Evolutionary conservation across 2,797 vertebrate genomes (phyloP), one percentile per base, ranked within the genome.

Genomic region (Urophycis tenuis): DNA sequence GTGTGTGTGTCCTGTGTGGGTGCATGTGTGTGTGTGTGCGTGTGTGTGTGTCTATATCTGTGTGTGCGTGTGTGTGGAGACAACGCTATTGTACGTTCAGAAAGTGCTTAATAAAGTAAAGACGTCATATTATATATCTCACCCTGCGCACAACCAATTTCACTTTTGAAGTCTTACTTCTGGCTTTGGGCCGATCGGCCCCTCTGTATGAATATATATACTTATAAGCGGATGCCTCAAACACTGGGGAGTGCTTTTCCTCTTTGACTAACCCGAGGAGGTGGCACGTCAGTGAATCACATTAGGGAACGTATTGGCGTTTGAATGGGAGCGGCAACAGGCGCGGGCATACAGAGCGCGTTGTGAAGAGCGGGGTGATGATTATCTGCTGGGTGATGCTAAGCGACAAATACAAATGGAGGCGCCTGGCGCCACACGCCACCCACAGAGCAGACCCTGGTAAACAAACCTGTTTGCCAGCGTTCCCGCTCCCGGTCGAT

Each of bases 161-260:
- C 45, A 19, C 15, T 49, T 19, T 3, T 17, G 17, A 17, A 17
- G 4, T 53, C 19, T 53, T 53, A n/a, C 49, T 25, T 53, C 49
- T 53, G 19, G 1, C 76, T 77, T 77, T 74, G 76, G 73, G 33
- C 30, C 77, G 60, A 71, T 17, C 10, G 33, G 70, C 12, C n/a
- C n/a, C 30, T 71, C 3, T 71, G 8, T 22, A 33, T 33, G 33
- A 0, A 19, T 71, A 22, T 71, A 71, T 17, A 71, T 71, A 33
- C 19, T 33, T 33, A 71, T 31, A 32, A 15, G 19, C 33, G 53
- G 53, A 60, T 60, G 22, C 2, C 53, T 60, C 22, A 60, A 60
- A 60, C 25, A n/a, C 53, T 25, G 8, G 22, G 45, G 22, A 25
- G 19, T 6, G 53, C 53, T 60, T 60, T 25, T 60, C n/a, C 53